These are phyloP conservation scores for Gisinianus flammeolus DNA, from an alignment of 2,888 invertebrate genomes.

Conservation along the genomic window DNA sequence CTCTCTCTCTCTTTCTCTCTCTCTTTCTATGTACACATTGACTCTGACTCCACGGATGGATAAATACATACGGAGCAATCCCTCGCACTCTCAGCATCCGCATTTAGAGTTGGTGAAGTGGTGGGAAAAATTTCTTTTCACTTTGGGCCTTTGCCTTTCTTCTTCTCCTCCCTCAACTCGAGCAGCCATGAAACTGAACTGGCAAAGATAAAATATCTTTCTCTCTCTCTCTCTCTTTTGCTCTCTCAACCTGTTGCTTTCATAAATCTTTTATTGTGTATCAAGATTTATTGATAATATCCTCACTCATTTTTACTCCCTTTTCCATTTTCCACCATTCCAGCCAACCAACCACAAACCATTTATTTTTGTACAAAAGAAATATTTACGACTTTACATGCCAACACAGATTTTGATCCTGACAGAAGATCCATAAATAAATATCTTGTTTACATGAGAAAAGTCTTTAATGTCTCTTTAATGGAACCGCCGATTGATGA, in stretches of 20 bases:
- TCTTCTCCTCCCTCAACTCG: background rate
- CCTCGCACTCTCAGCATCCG: background rate
- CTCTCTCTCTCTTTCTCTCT: background rate
- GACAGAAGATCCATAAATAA: too few species aligned
- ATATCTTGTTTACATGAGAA: too few species aligned
- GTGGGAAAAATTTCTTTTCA: background rate
- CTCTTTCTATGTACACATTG: background rate
- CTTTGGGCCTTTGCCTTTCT: background rate
- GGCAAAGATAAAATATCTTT: background rate
- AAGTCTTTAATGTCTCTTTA: too few species aligned
- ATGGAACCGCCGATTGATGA: too few species aligned
- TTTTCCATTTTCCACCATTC: background rate
- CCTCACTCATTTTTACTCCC: background rate
- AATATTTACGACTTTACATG: too few species aligned
- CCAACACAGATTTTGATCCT: too few species aligned
- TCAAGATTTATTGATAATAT: conserved; percentile 21
- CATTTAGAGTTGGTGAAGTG: background rate
- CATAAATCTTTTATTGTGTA: conserved; percentile 4
- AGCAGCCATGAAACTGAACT: background rate
- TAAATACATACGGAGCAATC: background rate
- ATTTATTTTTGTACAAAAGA: too few species aligned
- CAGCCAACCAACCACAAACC: too few species aligned
- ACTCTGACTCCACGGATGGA: background rate
- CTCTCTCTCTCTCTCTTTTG: too few species aligned
- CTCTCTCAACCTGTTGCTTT: conserved; percentile 35